These are phyloP conservation scores for Saccostrea echinata DNA, from an alignment of 1,140 invertebrate species.

Conservation along the genomic window DNA sequence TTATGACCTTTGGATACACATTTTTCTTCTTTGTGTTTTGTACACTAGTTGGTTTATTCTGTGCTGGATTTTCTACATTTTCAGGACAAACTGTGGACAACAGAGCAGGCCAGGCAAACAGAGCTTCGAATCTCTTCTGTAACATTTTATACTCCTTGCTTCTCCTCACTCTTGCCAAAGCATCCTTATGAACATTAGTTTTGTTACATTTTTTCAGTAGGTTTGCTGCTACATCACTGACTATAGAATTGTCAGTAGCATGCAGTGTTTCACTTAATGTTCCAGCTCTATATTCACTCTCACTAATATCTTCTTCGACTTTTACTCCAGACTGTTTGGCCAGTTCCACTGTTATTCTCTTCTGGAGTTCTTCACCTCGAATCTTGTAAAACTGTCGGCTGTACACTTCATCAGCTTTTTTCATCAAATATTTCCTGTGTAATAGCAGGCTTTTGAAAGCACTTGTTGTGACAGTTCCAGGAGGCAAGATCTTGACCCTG, in stretches of 20 bases:
- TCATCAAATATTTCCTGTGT: conserved; percentile 35
- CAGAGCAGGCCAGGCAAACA: conserved; percentile 69
- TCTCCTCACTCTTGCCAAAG: conserved; percentile 49
- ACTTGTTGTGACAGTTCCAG: background rate
- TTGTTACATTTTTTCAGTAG: conserved; percentile 10
- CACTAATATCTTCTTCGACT: background rate
- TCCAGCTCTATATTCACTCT: background rate
- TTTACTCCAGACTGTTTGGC: background rate
- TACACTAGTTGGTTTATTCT: background rate
- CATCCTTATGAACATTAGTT: background rate
- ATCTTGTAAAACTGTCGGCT: background rate
- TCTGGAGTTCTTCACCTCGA: conserved; percentile 3
- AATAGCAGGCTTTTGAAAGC: conserved; percentile 19
- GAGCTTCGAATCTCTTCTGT: conserved; percentile 64
- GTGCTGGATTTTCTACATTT: background rate
- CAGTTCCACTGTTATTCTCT: conserved; percentile 7
- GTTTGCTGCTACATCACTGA: background rate
- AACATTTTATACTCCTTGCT: conserved; percentile 61
- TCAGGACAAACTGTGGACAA: conserved; percentile 60
- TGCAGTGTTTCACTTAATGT: background rate
- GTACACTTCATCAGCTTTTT: conserved; percentile 13
- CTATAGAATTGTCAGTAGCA: background rate
- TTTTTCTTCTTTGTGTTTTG: background rate
- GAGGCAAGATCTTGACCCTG: conserved; percentile 21
- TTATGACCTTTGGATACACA: background rate